Conservation (phyloP, 2,113 vertebrate genomes). For the Ciconia boyciana region DNA sequence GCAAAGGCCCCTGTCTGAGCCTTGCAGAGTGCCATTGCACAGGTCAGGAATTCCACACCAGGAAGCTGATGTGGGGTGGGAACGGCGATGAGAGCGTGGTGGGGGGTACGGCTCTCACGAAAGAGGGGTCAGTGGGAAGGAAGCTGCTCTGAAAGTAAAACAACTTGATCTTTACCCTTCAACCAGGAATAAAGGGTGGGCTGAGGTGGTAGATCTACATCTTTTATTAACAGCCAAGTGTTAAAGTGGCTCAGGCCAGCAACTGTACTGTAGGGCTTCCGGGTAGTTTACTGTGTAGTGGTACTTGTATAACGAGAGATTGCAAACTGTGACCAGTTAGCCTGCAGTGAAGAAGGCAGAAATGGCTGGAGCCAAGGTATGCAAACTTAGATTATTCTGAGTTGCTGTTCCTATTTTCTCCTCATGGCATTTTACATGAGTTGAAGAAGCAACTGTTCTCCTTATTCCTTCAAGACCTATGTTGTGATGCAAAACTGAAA, state of each 20-base stretch:
- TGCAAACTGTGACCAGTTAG: background rate
- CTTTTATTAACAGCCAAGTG: background rate
- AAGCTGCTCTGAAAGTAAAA: background rate
- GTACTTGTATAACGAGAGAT: background rate
- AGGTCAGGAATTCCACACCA: background rate
- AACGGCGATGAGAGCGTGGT: background rate
- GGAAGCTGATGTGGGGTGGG: background rate
- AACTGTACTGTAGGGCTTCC: background rate
- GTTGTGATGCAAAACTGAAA: background rate
- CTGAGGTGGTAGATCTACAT: background rate
- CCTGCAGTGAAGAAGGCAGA: background rate
- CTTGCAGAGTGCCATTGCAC: background rate
- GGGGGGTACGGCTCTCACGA: background rate
- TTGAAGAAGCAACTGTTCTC: background rate
- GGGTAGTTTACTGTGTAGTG: background rate
- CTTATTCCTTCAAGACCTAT: background rate
- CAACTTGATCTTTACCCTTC: background rate
- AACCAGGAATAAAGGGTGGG: background rate
- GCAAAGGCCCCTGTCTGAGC: background rate
- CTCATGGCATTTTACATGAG: accelerated
- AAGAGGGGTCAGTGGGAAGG: background rate
- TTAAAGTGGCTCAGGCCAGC: background rate
- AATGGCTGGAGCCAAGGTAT: background rate
- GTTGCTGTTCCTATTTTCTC: background rate
- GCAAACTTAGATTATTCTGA: background rate